Evolutionary conservation across 2,888 invertebrate genomes (phyloP), one percentile per base, ranked within the genome.

Genomic region (Sycophila texana): DNA sequence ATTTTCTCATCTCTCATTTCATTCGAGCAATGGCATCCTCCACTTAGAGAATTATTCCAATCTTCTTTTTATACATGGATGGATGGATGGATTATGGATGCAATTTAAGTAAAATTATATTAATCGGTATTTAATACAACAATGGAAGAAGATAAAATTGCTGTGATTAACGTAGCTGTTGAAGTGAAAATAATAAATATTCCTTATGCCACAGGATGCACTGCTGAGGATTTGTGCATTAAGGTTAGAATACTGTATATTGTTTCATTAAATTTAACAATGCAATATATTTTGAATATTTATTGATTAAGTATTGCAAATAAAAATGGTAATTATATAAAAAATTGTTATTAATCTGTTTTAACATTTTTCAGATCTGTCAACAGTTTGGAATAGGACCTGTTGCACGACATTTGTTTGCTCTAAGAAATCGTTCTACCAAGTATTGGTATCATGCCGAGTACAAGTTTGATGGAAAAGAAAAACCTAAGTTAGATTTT

Each of bases 381-480:
- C 94, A 94, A 88, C 91, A 93, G 82, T 91, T 95, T 83, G 93
- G 93, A 14, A 96, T 98, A 87, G 93, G 95, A 74, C 96, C 96
- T 5, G 91, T 95, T 49, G 94, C 95, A 60, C 92, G 96, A 80
- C 94, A 96, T 85, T 91, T 97, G 70, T 97, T 97, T 91, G 95
- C 95, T 18, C 90, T 97, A 65, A 92, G 95, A 86, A 92, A 94
- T 83, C 92, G 92, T 85, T 92, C 93, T 60, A 92, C 92, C 77
- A 92, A 93, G 84, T 91, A 93, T 84, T 97, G 96, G 94, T 92
- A 95, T 74, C 93, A 94, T 86, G 93, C 95, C 80, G 94, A 94
- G 84, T 92, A 93, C 79, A 89, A 86, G 78, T 89, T 95, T 30
- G 86, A 87, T 68, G 89, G 91, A 16, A 91, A 91, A 77, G 91